Conservation (phyloP, 2,888 invertebrate genomes). For the Leptinotarsa peninsularis region DNA sequence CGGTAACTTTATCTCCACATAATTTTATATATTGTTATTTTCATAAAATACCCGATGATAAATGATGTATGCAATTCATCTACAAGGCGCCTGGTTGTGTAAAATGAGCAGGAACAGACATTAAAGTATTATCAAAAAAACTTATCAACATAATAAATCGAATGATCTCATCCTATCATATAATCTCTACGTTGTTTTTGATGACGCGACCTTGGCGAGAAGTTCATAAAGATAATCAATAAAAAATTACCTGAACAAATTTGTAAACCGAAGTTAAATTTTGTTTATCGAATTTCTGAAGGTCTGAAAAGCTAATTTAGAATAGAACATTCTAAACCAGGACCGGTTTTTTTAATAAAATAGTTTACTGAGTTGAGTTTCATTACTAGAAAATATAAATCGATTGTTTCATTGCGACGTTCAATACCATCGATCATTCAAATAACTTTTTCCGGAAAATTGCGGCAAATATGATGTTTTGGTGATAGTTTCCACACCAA, state of each 20-base stretch:
- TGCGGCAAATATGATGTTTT: no score
- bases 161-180: background rate
- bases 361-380: no score
- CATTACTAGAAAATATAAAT: no score
- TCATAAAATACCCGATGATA: conserved; percentile 5
- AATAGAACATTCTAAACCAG: background rate
- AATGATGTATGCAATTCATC: background rate
- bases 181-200: background rate
- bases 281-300: background rate
- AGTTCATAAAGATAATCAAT: background rate
- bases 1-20: conserved; percentile 19
- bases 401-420: no score
- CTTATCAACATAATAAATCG: background rate
- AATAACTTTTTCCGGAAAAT: background rate
- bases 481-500: no score
- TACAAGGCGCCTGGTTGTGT: background rate
- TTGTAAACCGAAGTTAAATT: background rate
- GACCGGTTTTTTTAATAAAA: background rate
- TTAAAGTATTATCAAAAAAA: no score
- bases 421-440: background rate
- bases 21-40: conserved; percentile 27
- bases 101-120: no score
- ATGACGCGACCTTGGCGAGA: background rate
- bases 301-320: background rate
- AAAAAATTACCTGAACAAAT: background rate